A percentile compares a stretch with the other conserved stretches of the same genome.
Conservation (phyloP, 2,888 invertebrate genomes). For the Abrostola triplasia region DNA sequence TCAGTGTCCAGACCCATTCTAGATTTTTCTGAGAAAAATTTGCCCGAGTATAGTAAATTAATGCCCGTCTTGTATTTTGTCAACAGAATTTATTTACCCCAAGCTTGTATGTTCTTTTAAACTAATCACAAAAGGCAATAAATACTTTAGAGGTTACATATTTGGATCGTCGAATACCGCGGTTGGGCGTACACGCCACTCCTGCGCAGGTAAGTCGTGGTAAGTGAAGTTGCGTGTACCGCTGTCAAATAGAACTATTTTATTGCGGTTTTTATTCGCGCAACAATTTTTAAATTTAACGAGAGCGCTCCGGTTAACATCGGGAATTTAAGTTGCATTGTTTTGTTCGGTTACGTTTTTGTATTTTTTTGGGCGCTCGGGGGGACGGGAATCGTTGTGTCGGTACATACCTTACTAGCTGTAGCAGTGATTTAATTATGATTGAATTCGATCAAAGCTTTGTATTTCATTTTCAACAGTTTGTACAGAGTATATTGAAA, state of each 20-base stretch:
- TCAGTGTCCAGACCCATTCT: constrained; percentile 3
- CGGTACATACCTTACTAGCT: not conserved
- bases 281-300: constrained; percentile 76
- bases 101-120: constrained; percentile 32
- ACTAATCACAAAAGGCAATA: constrained; percentile 62
- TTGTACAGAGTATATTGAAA: too few relatives aligned
- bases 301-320: constrained; percentile 66
- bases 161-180: constrained; percentile 69
- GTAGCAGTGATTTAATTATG: not conserved
- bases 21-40: constrained; percentile 27
- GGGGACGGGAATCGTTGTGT: constrained; percentile 6
- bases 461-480: not conserved
- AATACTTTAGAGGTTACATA: constrained; percentile 65
- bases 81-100: constrained; percentile 39
- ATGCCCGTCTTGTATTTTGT: constrained; percentile 40
- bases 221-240: constrained; percentile 85
- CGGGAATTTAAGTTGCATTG: constrained; percentile 48
- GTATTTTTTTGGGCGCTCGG: constrained; percentile 22
- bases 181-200: constrained; percentile 71
- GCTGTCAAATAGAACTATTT: constrained; percentile 82
- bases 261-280: constrained; percentile 76
- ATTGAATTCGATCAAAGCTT: not conserved
- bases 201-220: constrained; percentile 82
- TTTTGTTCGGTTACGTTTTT: constrained; percentile 48
- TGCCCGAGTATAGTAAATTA: constrained; percentile 23